These are phyloP conservation scores for Thysanoteuthis rhombus DNA, from an alignment of 2,888 invertebrate genomes.

Conservation along the genomic window DNA sequence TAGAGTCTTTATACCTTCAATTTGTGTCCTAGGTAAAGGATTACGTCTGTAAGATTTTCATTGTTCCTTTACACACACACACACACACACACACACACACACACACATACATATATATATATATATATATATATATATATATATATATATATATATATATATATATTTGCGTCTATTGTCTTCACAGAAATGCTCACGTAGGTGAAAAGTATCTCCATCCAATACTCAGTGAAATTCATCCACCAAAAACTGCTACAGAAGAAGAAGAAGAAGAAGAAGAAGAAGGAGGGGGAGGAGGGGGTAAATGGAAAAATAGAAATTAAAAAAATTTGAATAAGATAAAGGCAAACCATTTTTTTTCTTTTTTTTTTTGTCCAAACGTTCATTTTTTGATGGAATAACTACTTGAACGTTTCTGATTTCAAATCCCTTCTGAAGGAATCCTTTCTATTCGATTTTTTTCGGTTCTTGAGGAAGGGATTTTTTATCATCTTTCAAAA, in stretches of 20 bases:
- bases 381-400: background rate
- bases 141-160: no score
- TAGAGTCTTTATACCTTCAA: background rate
- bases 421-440: background rate
- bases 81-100: no score
- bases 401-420: background rate
- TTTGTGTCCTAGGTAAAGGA: accelerated
- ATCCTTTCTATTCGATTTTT: background rate
- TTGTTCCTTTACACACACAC: background rate
- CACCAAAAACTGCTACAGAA: no score
- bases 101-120: no score
- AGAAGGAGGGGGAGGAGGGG: background rate
- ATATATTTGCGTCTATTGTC: background rate
- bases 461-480: background rate
- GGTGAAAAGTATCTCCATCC: background rate
- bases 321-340: background rate
- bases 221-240: background rate
- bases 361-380: no score
- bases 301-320: background rate
- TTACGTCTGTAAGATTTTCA: no score
- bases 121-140: no score
- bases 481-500: background rate
- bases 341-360: background rate
- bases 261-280: background rate
- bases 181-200: background rate